These are phyloP conservation scores for Leucozona laternaria DNA, from an alignment of 2,888 invertebrate species.

Conservation along the genomic window DNA sequence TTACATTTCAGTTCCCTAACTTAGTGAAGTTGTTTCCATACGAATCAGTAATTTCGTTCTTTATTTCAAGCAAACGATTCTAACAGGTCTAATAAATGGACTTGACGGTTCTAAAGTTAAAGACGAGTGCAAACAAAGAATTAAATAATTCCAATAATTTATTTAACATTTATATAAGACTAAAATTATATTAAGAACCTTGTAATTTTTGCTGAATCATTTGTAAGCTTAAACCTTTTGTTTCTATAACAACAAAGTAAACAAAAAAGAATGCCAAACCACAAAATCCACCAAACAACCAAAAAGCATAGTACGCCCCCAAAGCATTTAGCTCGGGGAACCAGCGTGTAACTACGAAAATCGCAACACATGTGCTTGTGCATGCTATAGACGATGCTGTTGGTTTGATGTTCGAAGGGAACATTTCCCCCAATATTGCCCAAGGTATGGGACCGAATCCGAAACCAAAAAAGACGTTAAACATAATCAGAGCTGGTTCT, in stretches of 20 bases:
- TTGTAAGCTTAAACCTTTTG: constrained; percentile 88
- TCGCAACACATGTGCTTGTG: background rate
- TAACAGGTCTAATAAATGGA: no score
- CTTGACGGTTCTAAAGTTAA: no score
- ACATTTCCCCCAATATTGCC: constrained; percentile 78
- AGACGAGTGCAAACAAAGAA: no score
- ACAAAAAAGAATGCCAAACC: constrained; percentile 78
- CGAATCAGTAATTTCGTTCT: no score
- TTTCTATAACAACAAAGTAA: constrained; percentile 91
- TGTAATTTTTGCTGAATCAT: constrained; percentile 91
- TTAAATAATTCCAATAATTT: no score
- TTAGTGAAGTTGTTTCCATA: no score
- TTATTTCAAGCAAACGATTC: no score
- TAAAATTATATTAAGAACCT: background rate
- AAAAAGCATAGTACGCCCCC: constrained; percentile 2
- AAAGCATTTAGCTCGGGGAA: constrained; percentile 22
- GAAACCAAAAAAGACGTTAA: constrained; percentile 85
- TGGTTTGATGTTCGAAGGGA: constrained; percentile 88
- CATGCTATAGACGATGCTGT: background rate
- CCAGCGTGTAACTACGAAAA: background rate
- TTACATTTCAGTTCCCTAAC: no score
- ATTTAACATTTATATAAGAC: background rate
- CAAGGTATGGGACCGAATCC: constrained; percentile 29
- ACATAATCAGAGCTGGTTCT: constrained; percentile 80
- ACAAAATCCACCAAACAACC: constrained; percentile 13